phyloP scores from a whole-genome alignment of 2,113 vertebrate genomes.

The Saccopteryx leptura region DNA sequence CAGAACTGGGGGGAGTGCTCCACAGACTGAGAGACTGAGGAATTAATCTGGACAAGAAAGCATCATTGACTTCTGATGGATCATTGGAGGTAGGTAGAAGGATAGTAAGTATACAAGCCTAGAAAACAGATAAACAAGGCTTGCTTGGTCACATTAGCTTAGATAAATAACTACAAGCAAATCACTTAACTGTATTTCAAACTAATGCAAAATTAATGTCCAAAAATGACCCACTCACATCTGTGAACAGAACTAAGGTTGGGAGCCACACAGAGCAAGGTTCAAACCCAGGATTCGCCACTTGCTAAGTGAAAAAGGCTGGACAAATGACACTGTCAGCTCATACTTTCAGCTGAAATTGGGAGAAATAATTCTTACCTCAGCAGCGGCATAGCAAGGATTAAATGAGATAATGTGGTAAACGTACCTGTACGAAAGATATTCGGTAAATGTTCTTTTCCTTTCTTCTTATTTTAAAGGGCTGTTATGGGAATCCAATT shows the following conservation, averaged over 20 bases:
- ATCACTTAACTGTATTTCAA: neutral
- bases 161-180: neutral
- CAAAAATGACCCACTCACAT: neutral
- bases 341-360: neutral
- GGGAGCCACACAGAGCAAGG: neutral
- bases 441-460: conserved; percentile 39
- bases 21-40: neutral
- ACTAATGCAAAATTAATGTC: neutral
- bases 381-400: neutral
- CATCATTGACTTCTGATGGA: neutral
- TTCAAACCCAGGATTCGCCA: neutral
- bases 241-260: neutral
- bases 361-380: conserved; percentile 42
- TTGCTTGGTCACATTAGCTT: neutral
- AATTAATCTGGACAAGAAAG: neutral
- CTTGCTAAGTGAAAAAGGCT: neutral
- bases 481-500: conserved; percentile 58
- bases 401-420: conserved; percentile 67
- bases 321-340: neutral
- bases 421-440: conserved; percentile 12
- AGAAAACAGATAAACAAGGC: conserved; percentile 15
- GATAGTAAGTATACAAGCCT: neutral
- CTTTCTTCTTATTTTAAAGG: conserved; percentile 64
- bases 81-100: neutral
- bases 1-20: too few species aligned